A percentile compares a stretch with the other conserved stretches of the same genome.
phyloP scores from a whole-genome alignment of 2,113 vertebrate species.

The Apistogramma diplotaenia region DNA sequence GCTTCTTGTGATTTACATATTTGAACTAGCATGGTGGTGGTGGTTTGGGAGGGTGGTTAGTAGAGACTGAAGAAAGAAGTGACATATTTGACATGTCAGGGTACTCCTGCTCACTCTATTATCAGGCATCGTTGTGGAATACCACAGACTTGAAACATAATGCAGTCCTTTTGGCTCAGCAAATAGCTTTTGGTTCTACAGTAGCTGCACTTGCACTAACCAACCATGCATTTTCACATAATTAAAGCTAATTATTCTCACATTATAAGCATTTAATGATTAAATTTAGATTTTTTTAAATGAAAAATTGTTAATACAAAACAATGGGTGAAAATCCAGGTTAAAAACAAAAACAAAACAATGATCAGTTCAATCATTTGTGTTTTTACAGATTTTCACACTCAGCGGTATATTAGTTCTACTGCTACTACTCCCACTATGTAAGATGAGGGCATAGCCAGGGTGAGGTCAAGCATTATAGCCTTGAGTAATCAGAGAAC shows the following conservation, averaged over 20 bases:
- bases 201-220: slow-evolving; percentile 40
- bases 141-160: neutral
- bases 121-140: neutral
- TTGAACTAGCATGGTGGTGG: neutral
- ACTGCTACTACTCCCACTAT: neutral
- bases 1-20: slow-evolving; percentile 40
- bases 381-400: neutral
- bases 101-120: slow-evolving; percentile 1
- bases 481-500: too few relatives aligned
- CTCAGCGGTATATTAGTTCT: neutral
- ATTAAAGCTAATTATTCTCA: neutral
- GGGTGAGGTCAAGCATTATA: neutral
- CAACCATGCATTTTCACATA: slow-evolving; percentile 17
- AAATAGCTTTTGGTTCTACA: slow-evolving; percentile 15
- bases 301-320: neutral
- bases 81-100: slow-evolving; percentile 32
- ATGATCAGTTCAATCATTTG: neutral
- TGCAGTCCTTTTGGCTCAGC: slow-evolving; percentile 26
- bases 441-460: neutral
- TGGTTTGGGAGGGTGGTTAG: too few relatives aligned
- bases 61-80: neutral
- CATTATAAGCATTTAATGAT: neutral
- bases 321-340: neutral
- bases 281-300: neutral
- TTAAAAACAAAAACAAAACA: neutral